Conservation (phyloP, 2,888 invertebrate genomes). For the Caenorhabditis sp. region DNA sequence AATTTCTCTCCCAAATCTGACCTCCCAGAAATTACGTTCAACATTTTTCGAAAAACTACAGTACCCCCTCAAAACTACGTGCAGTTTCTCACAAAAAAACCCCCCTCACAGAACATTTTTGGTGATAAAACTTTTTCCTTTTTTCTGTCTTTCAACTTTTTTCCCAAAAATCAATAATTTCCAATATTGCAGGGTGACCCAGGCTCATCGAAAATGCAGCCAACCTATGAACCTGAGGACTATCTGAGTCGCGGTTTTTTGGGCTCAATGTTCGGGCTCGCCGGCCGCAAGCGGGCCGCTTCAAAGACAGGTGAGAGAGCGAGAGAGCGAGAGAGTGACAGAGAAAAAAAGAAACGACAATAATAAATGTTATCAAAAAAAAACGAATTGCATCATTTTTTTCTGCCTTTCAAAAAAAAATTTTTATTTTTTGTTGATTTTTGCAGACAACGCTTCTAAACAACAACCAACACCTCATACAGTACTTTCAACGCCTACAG, state of each 20-base stretch:
- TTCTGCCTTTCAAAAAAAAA: neutral
- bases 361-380: neutral
- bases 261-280: constrained; percentile 58
- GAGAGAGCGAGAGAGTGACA: constrained; percentile 1
- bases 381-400: neutral
- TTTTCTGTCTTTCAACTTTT: too few species aligned
- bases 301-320: constrained; percentile 16
- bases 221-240: constrained; percentile 62
- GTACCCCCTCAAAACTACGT: too few species aligned
- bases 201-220: constrained; percentile 54
- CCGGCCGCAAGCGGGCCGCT: constrained; percentile 42
- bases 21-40: too few species aligned
- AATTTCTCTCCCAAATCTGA: too few species aligned
- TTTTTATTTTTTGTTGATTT: too few species aligned
- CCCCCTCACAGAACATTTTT: too few species aligned
- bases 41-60: too few species aligned
- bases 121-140: too few species aligned
- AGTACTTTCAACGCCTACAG: neutral
- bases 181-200: too few species aligned
- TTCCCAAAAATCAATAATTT: too few species aligned
- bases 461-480: neutral
- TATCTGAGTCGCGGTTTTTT: constrained; percentile 61
- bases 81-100: too few species aligned
- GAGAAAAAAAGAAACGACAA: neutral
- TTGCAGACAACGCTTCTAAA: too few species aligned